phyloP scores from a whole-genome alignment of 2,797 vertebrate species.

The Falco novaeseelandiae region DNA sequence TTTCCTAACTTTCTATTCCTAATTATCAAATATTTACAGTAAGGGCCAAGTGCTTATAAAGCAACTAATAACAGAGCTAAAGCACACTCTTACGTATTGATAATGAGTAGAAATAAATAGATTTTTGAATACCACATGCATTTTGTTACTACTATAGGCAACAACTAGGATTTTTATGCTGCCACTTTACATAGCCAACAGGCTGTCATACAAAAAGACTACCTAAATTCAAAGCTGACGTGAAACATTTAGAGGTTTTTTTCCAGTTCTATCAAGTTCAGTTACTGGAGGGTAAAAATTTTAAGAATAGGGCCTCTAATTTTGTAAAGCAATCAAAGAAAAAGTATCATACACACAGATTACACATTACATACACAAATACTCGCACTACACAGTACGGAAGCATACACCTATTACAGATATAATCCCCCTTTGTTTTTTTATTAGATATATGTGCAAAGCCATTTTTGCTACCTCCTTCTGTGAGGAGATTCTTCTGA shows the following conservation, averaged over 20 bases:
- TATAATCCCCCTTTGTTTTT: not conserved
- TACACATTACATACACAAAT: too few relatives aligned
- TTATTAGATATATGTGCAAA: not conserved
- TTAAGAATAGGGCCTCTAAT: not conserved
- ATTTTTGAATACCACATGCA: not conserved
- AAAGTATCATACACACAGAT: not conserved
- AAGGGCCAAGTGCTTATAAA: not conserved
- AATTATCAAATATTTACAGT: not conserved
- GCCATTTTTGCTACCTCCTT: not conserved
- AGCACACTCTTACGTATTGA: not conserved
- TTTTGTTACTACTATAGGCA: not conserved
- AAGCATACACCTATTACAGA: not conserved
- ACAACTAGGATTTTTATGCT: not conserved
- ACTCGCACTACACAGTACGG: not conserved
- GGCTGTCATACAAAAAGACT: not conserved
- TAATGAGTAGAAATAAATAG: not conserved
- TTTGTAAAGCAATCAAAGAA: not conserved
- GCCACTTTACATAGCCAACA: not conserved
- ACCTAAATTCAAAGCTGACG: not conserved
- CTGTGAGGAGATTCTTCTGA: not conserved
- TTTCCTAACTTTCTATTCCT: not conserved
- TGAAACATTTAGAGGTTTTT: not conserved
- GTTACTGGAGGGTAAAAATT: slow-evolving; percentile 17
- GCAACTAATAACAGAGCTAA: not conserved
- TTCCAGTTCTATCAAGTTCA: slow-evolving; percentile 8